Evolutionary conservation across 1,140 invertebrate species (phyloP).

Genomic region (Apis laboriosa): DNA sequence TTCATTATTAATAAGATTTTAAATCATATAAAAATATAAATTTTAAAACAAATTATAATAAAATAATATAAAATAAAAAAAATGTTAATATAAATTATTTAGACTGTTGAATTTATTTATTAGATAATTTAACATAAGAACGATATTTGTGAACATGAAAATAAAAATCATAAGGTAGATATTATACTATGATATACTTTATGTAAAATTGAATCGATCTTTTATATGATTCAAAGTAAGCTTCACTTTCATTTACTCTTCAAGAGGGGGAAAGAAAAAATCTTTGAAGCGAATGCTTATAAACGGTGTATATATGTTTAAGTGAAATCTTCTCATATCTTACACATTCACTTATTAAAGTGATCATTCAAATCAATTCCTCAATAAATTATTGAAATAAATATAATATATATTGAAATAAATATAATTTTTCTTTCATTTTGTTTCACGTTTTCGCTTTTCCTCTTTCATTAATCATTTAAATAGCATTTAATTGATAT

Average conservation of each 20-base stretch:
- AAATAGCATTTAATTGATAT: background rate
- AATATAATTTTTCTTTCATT: background rate
- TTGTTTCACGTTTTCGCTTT: background rate
- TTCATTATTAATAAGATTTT: too few species aligned
- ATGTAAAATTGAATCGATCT: slow-evolving; percentile 32
- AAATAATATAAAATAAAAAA: too few species aligned
- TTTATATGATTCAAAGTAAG: slow-evolving; percentile 14
- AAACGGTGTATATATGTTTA: slow-evolving; percentile 41
- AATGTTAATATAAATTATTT: too few species aligned
- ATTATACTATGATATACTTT: background rate
- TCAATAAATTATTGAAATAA: background rate
- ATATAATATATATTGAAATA: background rate
- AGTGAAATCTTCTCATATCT: slow-evolving; percentile 56
- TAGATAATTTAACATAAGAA: background rate
- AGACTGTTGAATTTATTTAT: background rate
- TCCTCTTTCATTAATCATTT: background rate
- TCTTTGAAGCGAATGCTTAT: slow-evolving; percentile 39
- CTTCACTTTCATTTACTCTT: slow-evolving; percentile 53
- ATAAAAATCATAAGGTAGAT: background rate
- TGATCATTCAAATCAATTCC: background rate
- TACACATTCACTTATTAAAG: background rate
- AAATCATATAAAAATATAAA: background rate
- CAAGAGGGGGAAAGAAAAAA: background rate
- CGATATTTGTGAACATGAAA: background rate
- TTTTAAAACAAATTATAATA: too few species aligned